Percentiles rank a stretch among this genome's conserved stretches.
These are phyloP conservation scores for Dendrolimus houi DNA, from an alignment of 2,888 invertebrate species.

Conservation along the genomic window DNA sequence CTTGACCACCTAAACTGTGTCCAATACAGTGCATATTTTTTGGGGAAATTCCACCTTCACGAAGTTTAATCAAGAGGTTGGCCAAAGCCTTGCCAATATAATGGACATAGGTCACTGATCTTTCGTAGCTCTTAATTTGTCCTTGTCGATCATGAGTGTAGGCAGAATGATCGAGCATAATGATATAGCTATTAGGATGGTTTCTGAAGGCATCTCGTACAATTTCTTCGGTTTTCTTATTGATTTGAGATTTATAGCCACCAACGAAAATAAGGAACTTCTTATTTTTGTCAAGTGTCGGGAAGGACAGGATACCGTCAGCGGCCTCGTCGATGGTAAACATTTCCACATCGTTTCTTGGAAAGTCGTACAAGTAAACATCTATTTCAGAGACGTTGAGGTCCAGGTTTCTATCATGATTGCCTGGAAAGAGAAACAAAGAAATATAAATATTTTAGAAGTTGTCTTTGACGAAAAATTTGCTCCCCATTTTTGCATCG, in stretches of 20 bases:
- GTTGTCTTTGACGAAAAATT: not conserved
- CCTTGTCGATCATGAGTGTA: slow-evolving; percentile 19
- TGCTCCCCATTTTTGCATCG: too few relatives aligned
- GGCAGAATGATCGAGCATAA: slow-evolving; percentile 21
- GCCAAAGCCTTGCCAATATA: slow-evolving; percentile 21
- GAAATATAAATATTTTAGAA: not conserved
- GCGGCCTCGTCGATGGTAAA: slow-evolving; percentile 6
- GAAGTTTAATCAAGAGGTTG: slow-evolving; percentile 14
- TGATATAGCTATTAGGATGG: slow-evolving; percentile 19
- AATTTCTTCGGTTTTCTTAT: slow-evolving; percentile 11
- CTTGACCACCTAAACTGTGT: slow-evolving; percentile 23
- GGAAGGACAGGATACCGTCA: slow-evolving; percentile 2
- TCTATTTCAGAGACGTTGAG: slow-evolving; percentile 1
- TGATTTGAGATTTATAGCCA: not conserved
- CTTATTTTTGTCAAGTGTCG: slow-evolving; percentile 1
- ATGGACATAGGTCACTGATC: slow-evolving; percentile 20
- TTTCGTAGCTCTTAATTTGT: slow-evolving; percentile 18
- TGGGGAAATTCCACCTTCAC: slow-evolving; percentile 12
- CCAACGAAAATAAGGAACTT: slow-evolving; percentile 1
- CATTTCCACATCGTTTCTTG: slow-evolving; percentile 4
- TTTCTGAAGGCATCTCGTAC: slow-evolving; percentile 19
- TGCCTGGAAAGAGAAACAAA: not conserved
- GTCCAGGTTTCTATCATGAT: not conserved
- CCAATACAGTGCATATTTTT: slow-evolving; percentile 19
- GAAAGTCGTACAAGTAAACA: slow-evolving; percentile 12